Evolutionary conservation across 2,888 invertebrate species (phyloP), one percentile per base, ranked within the genome.

Genomic region (Steinernema scapterisci): DNA sequence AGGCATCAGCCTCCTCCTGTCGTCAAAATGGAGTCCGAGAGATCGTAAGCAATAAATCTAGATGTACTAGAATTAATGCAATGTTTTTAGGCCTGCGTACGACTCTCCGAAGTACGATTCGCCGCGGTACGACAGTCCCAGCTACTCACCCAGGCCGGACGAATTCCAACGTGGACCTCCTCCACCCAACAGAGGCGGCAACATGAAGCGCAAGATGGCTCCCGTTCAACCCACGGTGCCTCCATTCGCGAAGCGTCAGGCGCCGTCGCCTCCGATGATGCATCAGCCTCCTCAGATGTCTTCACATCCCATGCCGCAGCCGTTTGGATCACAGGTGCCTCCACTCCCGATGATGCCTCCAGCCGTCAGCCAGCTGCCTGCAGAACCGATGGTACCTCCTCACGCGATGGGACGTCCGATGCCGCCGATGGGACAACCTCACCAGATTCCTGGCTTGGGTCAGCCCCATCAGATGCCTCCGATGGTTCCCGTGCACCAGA

Each of bases 251-350:
- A 38, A 38, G 38, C 38, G 38, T 38, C 38, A 38, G 38, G 38
- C 38, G 25, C 73, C 77, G 1, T 27, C 72, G 46, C 77, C 72
- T 16, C 54, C 74, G 21, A 38, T 45, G 16, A 43, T 38, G 16
- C 13, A 73, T 13, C 2, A 43, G 21, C 52, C 56, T 13, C 27
- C 44, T 31, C 43, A 23, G 56, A 73, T 21, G 9, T 21, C 31
- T 23, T 72, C 45, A 7, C 52, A 54, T 3, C 38, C 3, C 38
- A 38, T 9, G 38, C 3, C 38, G 38, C 38, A 6, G 5, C 38
- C 38, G 38, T 38, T 38, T 9, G 38, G n/a, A n/a, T 9, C 38
- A 6, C 38, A 38, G 38, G 38, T 38, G 38, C 38, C 9, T 38
- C 38, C 38, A 6, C 38, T 11, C 19, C 23, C 52, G 21, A 23